Evolutionary conservation across 2,113 vertebrate genomes (phyloP).

Genomic region (Nansenia antarctica): DNA sequence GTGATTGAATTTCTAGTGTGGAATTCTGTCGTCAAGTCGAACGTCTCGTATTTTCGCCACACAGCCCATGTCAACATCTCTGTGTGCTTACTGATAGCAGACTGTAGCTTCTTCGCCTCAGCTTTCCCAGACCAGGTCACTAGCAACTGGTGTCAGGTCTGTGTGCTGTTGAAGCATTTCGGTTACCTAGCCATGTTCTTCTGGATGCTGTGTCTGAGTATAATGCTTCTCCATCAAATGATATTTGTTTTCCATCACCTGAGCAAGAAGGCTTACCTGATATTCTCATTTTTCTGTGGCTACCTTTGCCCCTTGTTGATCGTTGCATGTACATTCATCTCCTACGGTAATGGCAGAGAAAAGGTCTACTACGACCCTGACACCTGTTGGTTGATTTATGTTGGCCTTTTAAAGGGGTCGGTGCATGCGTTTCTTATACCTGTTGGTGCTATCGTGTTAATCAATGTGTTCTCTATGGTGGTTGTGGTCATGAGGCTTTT

Average conservation of each 20-base stretch:
- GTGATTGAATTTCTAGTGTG: conserved; percentile 82
- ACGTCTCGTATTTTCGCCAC: conserved; percentile 84
- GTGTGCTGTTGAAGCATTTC: conserved; percentile 84
- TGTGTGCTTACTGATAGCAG: conserved; percentile 78
- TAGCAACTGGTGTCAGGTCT: conserved; percentile 58
- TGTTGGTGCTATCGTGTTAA: conserved; percentile 76
- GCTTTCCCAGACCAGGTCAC: fast-evolving
- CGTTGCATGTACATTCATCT: conserved; percentile 73
- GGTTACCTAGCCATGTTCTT: conserved; percentile 90
- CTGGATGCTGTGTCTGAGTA: conserved; percentile 90
- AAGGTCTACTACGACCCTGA: conserved; percentile 60
- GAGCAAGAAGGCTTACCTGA: conserved; percentile 80
- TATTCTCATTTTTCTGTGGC: conserved; percentile 76
- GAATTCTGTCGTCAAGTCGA: conserved; percentile 85
- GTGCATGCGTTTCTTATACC: conserved; percentile 83
- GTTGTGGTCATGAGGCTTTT: conserved; percentile 88
- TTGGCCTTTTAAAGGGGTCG: conserved; percentile 65
- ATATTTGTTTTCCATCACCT: conserved; percentile 83
- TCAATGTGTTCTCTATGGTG: conserved; percentile 80
- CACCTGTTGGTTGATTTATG: conserved; percentile 84
- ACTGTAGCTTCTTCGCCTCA: conserved; percentile 78
- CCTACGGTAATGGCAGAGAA: conserved; percentile 42
- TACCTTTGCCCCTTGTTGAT: conserved; percentile 84
- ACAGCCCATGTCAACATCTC: conserved; percentile 85
- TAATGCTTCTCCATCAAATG: conserved; percentile 87